phyloP scores from a whole-genome alignment of 2,113 vertebrate species.

The Corynorhinus townsendii region DNA sequence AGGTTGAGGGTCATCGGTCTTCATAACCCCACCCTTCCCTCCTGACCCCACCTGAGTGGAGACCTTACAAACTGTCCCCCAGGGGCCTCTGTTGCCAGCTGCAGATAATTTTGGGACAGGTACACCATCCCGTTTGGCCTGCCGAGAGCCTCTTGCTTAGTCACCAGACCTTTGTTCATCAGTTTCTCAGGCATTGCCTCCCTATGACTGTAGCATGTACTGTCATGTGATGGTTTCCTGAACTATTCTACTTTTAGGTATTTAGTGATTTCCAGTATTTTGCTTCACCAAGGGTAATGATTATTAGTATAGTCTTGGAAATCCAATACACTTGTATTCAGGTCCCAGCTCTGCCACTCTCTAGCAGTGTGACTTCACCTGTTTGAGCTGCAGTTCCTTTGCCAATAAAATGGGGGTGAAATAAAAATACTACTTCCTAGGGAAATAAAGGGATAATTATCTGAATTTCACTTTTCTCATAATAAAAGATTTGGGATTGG shows the following conservation, averaged over 20 bases:
- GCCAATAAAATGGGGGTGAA: not conserved
- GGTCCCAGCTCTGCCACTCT: not conserved
- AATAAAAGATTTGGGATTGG: not conserved
- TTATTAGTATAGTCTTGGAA: not conserved
- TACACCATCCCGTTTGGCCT: not conserved
- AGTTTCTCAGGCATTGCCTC: not conserved
- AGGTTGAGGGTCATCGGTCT: not conserved
- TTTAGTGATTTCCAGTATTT: not conserved
- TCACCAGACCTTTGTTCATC: not conserved
- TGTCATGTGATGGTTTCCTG: not conserved
- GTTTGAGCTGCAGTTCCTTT: conserved; percentile 3
- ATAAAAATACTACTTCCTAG: not conserved
- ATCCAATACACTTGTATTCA: not conserved
- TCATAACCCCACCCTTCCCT: not conserved
- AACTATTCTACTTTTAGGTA: not conserved
- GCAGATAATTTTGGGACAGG: not conserved
- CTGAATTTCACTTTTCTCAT: not conserved
- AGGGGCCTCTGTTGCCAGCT: not conserved
- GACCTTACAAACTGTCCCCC: not conserved
- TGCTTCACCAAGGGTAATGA: not conserved
- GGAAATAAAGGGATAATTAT: not conserved
- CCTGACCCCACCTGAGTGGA: not conserved
- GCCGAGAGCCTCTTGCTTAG: not conserved
- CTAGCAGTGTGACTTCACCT: not conserved
- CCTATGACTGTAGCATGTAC: not conserved